A percentile compares a stretch with the other conserved stretches of the same genome.
phyloP scores from a whole-genome alignment of 2,797 vertebrate genomes.

The Mus caroli region DNA sequence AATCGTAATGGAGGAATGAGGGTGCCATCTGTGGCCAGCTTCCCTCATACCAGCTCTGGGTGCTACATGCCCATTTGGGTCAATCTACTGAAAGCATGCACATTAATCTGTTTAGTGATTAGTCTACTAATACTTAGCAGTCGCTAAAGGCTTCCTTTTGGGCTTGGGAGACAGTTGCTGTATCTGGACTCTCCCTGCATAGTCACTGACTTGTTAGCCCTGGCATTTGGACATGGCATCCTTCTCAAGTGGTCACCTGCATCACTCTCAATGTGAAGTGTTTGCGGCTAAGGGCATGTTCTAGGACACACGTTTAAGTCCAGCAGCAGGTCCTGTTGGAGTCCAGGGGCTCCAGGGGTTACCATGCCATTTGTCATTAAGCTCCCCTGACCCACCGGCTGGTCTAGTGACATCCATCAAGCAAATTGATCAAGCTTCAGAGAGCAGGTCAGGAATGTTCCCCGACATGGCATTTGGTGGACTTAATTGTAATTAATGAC shows the following conservation, averaged over 20 bases:
- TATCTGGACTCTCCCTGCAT: rapidly evolving
- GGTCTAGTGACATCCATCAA: rapidly evolving
- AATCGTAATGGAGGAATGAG: rapidly evolving
- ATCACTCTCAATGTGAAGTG: background rate
- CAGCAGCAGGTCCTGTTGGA: background rate
- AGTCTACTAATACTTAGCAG: no score
- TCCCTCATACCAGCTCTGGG: rapidly evolving
- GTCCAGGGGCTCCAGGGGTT: background rate
- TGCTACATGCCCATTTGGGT: rapidly evolving
- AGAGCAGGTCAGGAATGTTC: constrained; percentile 15
- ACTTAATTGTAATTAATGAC: constrained; percentile 81
- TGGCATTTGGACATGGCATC: rapidly evolving
- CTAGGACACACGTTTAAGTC: background rate
- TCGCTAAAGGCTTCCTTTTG: rapidly evolving
- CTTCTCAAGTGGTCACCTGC: rapidly evolving
- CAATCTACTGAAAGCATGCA: rapidly evolving
- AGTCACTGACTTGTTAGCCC: background rate
- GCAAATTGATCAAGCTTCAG: background rate
- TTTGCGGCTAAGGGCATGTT: background rate
- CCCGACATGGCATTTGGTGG: background rate
- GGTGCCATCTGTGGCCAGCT: rapidly evolving
- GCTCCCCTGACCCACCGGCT: rapidly evolving
- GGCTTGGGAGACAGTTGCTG: rapidly evolving
- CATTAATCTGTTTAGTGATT: background rate
- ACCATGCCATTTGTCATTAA: background rate